Evolutionary conservation across 2,113 vertebrate genomes (phyloP), one percentile per base, ranked within the genome.

Genomic region (Spermophilus dauricus): DNA sequence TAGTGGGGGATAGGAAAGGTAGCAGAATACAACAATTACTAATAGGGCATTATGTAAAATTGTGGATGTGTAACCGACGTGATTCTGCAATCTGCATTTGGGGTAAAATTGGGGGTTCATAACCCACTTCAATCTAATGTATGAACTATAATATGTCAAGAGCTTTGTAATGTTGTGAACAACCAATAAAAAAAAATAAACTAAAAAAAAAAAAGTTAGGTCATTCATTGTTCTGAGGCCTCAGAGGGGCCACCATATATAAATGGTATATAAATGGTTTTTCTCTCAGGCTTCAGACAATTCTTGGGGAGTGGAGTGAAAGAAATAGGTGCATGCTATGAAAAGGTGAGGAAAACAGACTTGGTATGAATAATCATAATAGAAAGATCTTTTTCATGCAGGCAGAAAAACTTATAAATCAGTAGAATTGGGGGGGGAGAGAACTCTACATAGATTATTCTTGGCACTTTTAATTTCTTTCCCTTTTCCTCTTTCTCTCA

Each of bases 391-490:
- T 89, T 94, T 92, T 90, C 84, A 84, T 87, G 5, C 81, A 87
- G 97, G 78, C 86, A 95, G 75, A 89, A 95, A 94, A 77, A 95
- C 37, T 73, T 39, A 32, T 91, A 91, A 91, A 85, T 95, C 94
- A 76, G 42, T 56, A 63, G 75, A 88, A 75, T 93, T 95, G 85
- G 37, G 48, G 56, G 56, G 56, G 77, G 76, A 93, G 77, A 92
- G 45, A 89, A 24, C 24, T 73, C 89, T 51, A 73, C 86, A 91
- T 26, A 96, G 91, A 96, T 97, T 96, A 96, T 92, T 93, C 82
- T 89, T 97, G 95, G 77, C 96, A 95, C 77, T 97, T 94, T 76
- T 92, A 91, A 97, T 91, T 87, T 97, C 91, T 94, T 97, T 89
- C n/a, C 81, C 34, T 87, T 84, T 80, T 81, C 87, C 91, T 16